Evolutionary conservation across 2,797 vertebrate species (phyloP).

Genomic region (Anguilla marmorata): DNA sequence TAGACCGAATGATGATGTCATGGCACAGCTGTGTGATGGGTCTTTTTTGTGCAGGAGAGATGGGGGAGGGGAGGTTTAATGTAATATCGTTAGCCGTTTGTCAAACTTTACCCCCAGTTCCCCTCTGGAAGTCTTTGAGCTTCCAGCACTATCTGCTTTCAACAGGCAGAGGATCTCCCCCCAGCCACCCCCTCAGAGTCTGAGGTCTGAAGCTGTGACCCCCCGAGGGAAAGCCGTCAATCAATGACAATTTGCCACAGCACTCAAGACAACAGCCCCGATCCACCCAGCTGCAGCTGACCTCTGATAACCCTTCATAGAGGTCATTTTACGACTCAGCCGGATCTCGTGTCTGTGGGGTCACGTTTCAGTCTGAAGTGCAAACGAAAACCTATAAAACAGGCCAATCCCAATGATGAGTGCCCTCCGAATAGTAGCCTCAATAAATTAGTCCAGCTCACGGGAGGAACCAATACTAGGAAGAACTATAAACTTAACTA

Average conservation of each 20-base stretch:
- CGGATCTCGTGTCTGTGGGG: neutral
- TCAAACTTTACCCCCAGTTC: constrained; percentile 37
- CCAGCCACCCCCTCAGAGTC: constrained; percentile 46
- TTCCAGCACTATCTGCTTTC: constrained; percentile 33
- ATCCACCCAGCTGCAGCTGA: constrained; percentile 6
- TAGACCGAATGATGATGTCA: constrained; percentile 58
- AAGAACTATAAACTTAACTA: neutral
- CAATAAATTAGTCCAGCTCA: neutral
- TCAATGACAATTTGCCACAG: constrained; percentile 45
- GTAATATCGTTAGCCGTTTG: constrained; percentile 39
- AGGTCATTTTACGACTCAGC: constrained; percentile 8
- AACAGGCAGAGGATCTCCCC: constrained; percentile 36
- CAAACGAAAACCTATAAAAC: neutral
- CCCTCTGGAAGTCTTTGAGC: constrained; percentile 20
- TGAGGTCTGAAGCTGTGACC: constrained; percentile 22
- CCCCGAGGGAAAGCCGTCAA: constrained; percentile 31
- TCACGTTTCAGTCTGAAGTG: constrained; percentile 12
- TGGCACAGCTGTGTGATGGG: constrained; percentile 42
- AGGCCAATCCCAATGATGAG: neutral
- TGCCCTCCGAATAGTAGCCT: neutral
- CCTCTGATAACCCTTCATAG: constrained; percentile 14
- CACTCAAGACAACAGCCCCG: constrained; percentile 27
- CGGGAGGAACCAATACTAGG: neutral
- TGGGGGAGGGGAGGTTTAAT: constrained; percentile 16
- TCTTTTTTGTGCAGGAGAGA: constrained; percentile 37